Conservation (phyloP, 2,888 invertebrate species). For the Keiferia lycopersicella region DNA sequence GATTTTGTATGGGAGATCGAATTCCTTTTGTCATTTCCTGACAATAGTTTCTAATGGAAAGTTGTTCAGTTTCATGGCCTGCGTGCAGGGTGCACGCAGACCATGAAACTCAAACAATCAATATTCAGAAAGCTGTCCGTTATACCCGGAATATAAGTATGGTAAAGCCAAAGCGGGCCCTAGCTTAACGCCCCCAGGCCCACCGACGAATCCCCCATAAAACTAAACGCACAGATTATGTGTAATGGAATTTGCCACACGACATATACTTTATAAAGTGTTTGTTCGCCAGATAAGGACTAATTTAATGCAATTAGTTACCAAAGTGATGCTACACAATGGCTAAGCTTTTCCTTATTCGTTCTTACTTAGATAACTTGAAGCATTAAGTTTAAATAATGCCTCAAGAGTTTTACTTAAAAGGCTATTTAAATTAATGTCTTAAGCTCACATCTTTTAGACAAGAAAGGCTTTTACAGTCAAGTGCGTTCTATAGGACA, state of each 20-base stretch:
- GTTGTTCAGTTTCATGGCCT: no score
- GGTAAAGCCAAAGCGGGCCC: slow-evolving; percentile 14
- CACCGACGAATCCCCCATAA: slow-evolving; percentile 37
- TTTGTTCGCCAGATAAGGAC: slow-evolving; percentile 36
- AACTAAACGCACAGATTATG: slow-evolving; percentile 36
- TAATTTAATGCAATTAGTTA: slow-evolving; percentile 36
- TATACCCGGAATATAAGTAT: no score
- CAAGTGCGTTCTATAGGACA: slow-evolving; percentile 12
- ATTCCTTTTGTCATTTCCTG: no score
- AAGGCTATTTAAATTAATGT: slow-evolving; percentile 19
- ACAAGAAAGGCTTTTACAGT: slow-evolving; percentile 13
- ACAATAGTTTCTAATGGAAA: no score
- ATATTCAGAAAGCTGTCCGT: no score
- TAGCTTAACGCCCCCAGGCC: slow-evolving; percentile 9
- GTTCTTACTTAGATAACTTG: slow-evolving; percentile 29
- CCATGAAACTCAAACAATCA: no score
- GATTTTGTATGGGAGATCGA: no score
- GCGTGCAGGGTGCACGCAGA: no score
- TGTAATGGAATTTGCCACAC: slow-evolving; percentile 35
- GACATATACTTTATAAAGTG: slow-evolving; percentile 31
- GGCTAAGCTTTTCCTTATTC: slow-evolving; percentile 42
- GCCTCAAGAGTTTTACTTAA: slow-evolving; percentile 15
- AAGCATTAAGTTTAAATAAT: slow-evolving; percentile 18
- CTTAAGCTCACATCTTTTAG: slow-evolving; percentile 5
- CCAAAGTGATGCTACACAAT: slow-evolving; percentile 38